phyloP scores from a whole-genome alignment of 2,797 vertebrate species.

The Sebastes jordani region DNA sequence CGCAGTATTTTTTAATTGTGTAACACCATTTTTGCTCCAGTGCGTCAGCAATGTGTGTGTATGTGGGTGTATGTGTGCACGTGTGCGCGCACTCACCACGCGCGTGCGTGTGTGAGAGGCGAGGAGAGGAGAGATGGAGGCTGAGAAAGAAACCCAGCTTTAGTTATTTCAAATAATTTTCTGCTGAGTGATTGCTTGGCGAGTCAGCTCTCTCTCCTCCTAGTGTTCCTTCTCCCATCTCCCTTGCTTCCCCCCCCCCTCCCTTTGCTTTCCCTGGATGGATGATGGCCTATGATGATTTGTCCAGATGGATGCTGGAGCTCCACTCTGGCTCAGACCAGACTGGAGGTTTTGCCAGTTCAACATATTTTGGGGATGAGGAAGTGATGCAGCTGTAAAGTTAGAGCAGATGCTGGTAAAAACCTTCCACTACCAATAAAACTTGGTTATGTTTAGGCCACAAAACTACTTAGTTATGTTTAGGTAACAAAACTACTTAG shows the following conservation, averaged over 20 bases:
- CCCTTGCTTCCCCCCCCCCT: background rate
- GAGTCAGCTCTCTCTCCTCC: constrained; percentile 43
- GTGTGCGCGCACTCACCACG: background rate
- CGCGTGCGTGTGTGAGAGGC: background rate
- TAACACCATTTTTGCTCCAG: constrained; percentile 44
- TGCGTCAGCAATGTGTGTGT: constrained; percentile 49
- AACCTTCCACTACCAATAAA: fast-evolving
- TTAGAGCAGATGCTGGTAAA: constrained; percentile 30
- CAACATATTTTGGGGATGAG: constrained; percentile 49
- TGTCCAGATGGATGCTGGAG: constrained; percentile 61
- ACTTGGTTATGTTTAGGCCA: no score
- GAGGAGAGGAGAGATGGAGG: constrained; percentile 1
- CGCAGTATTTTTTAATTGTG: constrained; percentile 37
- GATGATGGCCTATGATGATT: constrained; percentile 55
- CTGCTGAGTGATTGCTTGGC: constrained; percentile 64
- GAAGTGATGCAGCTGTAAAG: constrained; percentile 50
- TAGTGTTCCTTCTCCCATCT: constrained; percentile 22
- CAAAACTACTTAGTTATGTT: no score
- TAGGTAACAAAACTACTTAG: no score
- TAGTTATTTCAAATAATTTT: constrained; percentile 71
- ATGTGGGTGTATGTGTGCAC: constrained; percentile 15
- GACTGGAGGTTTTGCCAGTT: constrained; percentile 18
- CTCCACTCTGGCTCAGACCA: constrained; percentile 48
- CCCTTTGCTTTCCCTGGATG: constrained; percentile 19
- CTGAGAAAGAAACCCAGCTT: constrained; percentile 24